phyloP scores from a whole-genome alignment of 2,797 vertebrate genomes.

The Molothrus ater region DNA sequence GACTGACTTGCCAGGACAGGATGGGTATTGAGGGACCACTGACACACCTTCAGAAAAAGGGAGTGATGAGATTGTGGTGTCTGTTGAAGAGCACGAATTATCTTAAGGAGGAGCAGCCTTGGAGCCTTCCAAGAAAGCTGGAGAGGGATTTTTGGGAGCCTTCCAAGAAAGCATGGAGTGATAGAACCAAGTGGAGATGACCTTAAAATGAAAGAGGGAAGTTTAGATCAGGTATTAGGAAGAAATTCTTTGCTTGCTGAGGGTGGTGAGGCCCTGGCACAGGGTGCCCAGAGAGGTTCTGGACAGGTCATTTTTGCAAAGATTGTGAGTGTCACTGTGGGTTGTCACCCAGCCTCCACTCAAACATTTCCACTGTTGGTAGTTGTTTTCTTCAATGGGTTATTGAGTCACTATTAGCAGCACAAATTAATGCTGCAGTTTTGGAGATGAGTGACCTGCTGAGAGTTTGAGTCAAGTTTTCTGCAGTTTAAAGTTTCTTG shows the following conservation, averaged over 20 bases:
- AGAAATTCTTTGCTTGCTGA: not conserved
- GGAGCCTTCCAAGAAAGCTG: not conserved
- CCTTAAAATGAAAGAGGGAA: not conserved
- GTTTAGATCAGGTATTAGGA: not conserved
- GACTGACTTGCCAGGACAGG: not conserved
- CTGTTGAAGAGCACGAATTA: not conserved
- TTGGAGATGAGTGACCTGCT: not conserved
- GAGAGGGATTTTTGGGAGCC: not conserved
- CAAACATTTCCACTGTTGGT: not conserved
- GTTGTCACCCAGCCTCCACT: not conserved
- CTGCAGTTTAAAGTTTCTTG: not conserved
- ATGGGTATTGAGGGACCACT: not conserved
- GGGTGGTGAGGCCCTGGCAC: not conserved
- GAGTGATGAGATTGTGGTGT: not conserved
- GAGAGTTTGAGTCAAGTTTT: not conserved
- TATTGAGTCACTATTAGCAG: not conserved
- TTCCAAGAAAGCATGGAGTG: not conserved
- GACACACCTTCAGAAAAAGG: not conserved
- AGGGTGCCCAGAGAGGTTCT: not conserved
- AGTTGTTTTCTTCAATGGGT: not conserved
- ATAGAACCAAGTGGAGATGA: not conserved
- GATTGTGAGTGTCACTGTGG: not conserved
- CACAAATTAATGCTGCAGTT: not conserved
- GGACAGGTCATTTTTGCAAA: not conserved
- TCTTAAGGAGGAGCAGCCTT: not conserved